Conservation (phyloP, 2,113 vertebrate genomes). For the Lophius piscatorius region DNA sequence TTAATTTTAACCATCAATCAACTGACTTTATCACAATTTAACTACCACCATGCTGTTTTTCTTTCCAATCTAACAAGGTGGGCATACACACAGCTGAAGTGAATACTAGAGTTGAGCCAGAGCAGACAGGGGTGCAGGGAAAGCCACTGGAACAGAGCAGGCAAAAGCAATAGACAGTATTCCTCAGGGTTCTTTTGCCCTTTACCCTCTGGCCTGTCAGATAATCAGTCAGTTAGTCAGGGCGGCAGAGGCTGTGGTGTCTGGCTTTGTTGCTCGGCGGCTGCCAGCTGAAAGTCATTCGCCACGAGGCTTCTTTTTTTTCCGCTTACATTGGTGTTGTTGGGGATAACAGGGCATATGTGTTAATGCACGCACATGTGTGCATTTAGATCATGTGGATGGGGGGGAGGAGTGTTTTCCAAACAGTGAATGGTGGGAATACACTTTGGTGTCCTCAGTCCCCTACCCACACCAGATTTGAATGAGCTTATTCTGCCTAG, state of each 20-base stretch:
- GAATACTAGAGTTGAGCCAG: not conserved
- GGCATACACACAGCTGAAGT: not conserved
- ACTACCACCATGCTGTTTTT: too few species aligned
- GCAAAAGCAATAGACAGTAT: constrained; percentile 36
- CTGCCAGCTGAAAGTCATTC: constrained; percentile 75
- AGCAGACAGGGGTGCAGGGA: not conserved
- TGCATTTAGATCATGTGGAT: constrained; percentile 37
- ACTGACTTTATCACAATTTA: too few species aligned
- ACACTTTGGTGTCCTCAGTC: constrained; percentile 29
- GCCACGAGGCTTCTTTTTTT: constrained; percentile 79
- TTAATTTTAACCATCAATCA: too few species aligned
- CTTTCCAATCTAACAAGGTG: not conserved
- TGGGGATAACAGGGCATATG: constrained; percentile 33
- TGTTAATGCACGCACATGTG: constrained; percentile 36
- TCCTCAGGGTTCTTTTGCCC: constrained; percentile 50
- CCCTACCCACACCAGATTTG: constrained; percentile 25
- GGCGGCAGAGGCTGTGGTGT: constrained; percentile 36
- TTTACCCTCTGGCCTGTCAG: constrained; percentile 51
- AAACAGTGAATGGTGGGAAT: constrained; percentile 62
- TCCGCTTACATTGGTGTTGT: constrained; percentile 53
- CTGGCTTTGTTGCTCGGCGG: constrained; percentile 30
- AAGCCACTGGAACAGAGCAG: constrained; percentile 14
- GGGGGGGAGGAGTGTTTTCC: constrained; percentile 64
- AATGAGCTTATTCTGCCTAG: constrained; percentile 37
- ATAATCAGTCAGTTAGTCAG: constrained; percentile 44